Evolutionary conservation across 2,888 invertebrate species (phyloP).

Genomic region (Ecdyonurus torrentis): DNA sequence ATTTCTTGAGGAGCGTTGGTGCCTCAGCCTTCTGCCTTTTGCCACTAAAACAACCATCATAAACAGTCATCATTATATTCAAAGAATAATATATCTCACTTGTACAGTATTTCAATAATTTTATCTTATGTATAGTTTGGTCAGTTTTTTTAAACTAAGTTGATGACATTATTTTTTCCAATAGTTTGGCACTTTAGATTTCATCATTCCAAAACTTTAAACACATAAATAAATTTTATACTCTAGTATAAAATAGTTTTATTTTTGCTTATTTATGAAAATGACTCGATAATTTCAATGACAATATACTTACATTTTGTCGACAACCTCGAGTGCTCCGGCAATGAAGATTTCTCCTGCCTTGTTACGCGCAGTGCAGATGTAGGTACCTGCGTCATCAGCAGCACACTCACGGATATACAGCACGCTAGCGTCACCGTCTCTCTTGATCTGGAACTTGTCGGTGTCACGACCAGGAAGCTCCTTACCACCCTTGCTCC

Average conservation of each 20-base stretch:
- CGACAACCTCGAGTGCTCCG: slow-evolving; percentile 58
- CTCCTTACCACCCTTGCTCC: slow-evolving; percentile 72
- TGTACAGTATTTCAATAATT: no score
- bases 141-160: background rate
- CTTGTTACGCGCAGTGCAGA: slow-evolving; percentile 59
- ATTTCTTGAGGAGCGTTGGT: slow-evolving; percentile 74
- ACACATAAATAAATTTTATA: background rate
- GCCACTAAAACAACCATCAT: slow-evolving; percentile 33
- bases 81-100: no score
- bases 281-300: background rate
- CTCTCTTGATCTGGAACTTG: slow-evolving; percentile 57
- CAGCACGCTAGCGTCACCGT: slow-evolving; percentile 63
- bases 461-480: slow-evolving; percentile 34
- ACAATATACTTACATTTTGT: slow-evolving; percentile 52
- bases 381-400: slow-evolving; percentile 55
- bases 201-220: background rate
- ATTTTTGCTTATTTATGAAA: background rate
- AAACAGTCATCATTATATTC: background rate
- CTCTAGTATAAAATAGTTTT: background rate
- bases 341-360: slow-evolving; percentile 64
- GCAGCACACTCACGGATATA: slow-evolving; percentile 50
- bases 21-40: slow-evolving; percentile 60
- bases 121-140: background rate
- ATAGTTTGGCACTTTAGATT: background rate
- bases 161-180: background rate